Evolutionary conservation across 1,140 invertebrate genomes (phyloP), one percentile per base, ranked within the genome.

Genomic region (Drosophila murphyi): DNA sequence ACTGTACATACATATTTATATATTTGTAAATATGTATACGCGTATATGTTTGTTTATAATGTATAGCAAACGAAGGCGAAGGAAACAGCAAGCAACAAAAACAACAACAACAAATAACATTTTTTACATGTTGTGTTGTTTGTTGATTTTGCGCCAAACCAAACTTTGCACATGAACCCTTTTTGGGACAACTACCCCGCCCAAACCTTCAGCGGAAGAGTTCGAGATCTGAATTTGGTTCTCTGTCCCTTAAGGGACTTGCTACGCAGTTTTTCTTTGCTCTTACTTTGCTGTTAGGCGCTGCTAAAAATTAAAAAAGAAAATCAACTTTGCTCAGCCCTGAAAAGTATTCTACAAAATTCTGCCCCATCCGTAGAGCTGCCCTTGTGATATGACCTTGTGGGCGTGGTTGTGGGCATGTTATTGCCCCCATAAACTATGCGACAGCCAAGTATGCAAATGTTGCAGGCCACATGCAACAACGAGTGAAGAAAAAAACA

Each of bases 351-450:
- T 32, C 63, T 54, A 48, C 55, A 39, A 32, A 39, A 41, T 52
- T 54, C 8, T 4, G 45, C 32, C 10, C 34, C 47, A 32, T 35
- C 73, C 35, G 29, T n/a, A 20, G 5, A 12, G 61, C 63, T 80
- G 83, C 80, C 83, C 83, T 88, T 88, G 80, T 74, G 80, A 59
- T 51, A 69, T 83, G 83, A 87, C 83, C 83, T 80, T 87, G 83
- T 79, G 55, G 52, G 71, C 55, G 41, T 56, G 75, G 78, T 70
- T 57, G 54, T 67, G 70, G 54, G 52, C 39, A 32, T 65, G 75
- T 61, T 72, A 77, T 79, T 61, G 62, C 63, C 56, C 47, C 29
- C 39, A 35, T 60, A 56, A 81, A 72, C 64, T 65, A 76, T 61
- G 67, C 55, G 71, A 62, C 73, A 29, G 31, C 52, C 67, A 83